Evolutionary conservation across 23 tunicate species (phyloP), one percentile per base, ranked within the genome.

Genomic region (Phallusia fumigata): DNA sequence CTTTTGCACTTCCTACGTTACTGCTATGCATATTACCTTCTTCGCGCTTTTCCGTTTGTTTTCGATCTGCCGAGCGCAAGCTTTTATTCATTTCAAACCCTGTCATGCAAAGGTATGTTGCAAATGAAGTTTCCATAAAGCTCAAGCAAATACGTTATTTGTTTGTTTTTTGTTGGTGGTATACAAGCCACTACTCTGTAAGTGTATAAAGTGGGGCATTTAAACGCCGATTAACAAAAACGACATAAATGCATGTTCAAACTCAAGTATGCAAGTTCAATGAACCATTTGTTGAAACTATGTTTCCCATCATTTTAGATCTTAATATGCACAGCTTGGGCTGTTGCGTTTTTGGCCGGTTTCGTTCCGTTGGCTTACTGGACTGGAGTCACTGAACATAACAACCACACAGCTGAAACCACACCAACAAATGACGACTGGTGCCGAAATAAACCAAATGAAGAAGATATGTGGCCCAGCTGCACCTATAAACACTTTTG

Each of bases 1-100:
- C 53, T 45, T 35, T 36, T 77, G 80, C 18, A 77, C 80, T 16
- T 77, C 80, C 26, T 77, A 31, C 80, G 80, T 77, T 6, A 77
- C 80, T 6, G 18, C 80, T 5, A 40, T 45, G 24, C 80, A 77
- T 19, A 77, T 77, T 19, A 45, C 80, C 80, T 77, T 45, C 49
- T 77, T 77, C 30, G 80, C 80, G 49, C 26, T 77, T 53, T 6
- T 77, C 52, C 53, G 80, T 18, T 40, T 77, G n/a, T 18, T 40
- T 26, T 77, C 80, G 15, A 77, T 77, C 13, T 26, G 53, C 11
- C 49, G 80, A 26, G 15, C 80, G 26, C 80, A 77, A 16, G 33
- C 52, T 1, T 77, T 77, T 22, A 53, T 15, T 36, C 52, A 77
- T 16, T 34, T 77, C 53, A 36, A 19, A 53, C 12, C 35, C 49